phyloP scores from a whole-genome alignment of 2,888 invertebrate genomes.

The Drosophila acutilabella region DNA sequence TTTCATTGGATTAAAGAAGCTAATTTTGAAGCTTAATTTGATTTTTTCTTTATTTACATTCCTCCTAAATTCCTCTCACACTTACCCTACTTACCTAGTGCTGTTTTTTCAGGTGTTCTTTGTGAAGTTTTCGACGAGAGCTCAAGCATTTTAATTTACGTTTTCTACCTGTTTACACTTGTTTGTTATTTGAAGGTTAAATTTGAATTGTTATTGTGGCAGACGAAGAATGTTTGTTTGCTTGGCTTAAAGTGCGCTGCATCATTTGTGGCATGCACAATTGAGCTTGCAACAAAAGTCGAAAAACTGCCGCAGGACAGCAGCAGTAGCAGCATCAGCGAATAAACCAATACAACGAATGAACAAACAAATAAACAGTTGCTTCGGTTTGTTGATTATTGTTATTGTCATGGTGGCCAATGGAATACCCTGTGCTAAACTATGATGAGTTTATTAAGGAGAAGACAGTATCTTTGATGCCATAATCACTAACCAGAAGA shows the following conservation, averaged over 20 bases:
- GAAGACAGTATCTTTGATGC: too few species aligned
- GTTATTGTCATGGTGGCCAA: constrained; percentile 21
- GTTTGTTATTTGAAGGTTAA: constrained; percentile 22
- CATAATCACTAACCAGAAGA: too few species aligned
- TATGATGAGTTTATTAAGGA: background rate
- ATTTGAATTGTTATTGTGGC: background rate
- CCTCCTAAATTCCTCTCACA: too few species aligned
- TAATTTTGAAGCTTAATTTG: too few species aligned
- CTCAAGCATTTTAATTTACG: background rate
- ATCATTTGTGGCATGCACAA: constrained; percentile 49
- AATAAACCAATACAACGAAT: constrained; percentile 31
- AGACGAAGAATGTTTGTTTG: constrained; percentile 11
- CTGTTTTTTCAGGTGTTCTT: too few species aligned
- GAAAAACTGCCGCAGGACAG: constrained; percentile 39
- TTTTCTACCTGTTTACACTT: too few species aligned
- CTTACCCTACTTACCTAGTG: too few species aligned
- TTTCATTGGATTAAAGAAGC: too few species aligned
- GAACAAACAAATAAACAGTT: constrained; percentile 27
- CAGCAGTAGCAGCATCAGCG: background rate
- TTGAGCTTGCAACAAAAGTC: constrained; percentile 50
- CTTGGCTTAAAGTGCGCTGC: constrained; percentile 29
- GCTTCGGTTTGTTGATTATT: constrained; percentile 33
- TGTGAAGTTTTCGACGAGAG: too few species aligned
- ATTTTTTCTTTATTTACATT: too few species aligned
- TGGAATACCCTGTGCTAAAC: background rate